Evolutionary conservation across 2,113 vertebrate species (phyloP), one percentile per base, ranked within the genome.

Genomic region (Nothoprocta perdicaria): DNA sequence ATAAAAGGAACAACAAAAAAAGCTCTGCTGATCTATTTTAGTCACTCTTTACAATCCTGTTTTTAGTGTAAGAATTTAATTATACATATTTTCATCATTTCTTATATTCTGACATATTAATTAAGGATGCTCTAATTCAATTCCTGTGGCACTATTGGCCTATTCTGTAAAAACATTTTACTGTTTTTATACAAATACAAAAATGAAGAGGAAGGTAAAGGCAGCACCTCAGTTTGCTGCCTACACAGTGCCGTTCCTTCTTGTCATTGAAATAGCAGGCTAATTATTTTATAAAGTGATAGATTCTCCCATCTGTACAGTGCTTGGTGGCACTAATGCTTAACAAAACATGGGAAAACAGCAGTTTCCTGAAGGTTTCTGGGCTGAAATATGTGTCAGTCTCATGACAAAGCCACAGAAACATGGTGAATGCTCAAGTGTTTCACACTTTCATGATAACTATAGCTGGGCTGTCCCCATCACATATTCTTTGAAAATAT

Each of bases 71-170:
- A 94, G 95, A 95, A 95, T 94, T 97, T 97, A 97, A 98, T 98
- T 97, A 97, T 93, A 96, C 94, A 96, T 97, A 97, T 97, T 98
- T 98, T 96, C 94, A 95, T 97, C 84, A 96, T 97, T 97, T 97
- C 96, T 97, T 92, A 83, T 92, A 74, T 93, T 94, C 96, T 98
- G 97, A 98, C 97, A 97, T 97, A 96, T 96, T 98, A 98, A 98
- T 98, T 98, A 97, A 97, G 93, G 97, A 96, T 73, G 92, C 82
- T 97, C 71, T 96, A 94, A 97, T 96, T 96, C 96, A 92, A 86
- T 95, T 96, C 80, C 89, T 12, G 45, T 92, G 84, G 88, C 92
- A 97, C 93, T 80, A 89, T 93, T 95, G 93, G 95, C 95, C 96
- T 93, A 93, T 63, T 71, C 79, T 97, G 97, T 97, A 97, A 96